Evolutionary conservation across 2,888 invertebrate species (phyloP), one percentile per base, ranked within the genome.

Genomic region (Lochmaea capreae): DNA sequence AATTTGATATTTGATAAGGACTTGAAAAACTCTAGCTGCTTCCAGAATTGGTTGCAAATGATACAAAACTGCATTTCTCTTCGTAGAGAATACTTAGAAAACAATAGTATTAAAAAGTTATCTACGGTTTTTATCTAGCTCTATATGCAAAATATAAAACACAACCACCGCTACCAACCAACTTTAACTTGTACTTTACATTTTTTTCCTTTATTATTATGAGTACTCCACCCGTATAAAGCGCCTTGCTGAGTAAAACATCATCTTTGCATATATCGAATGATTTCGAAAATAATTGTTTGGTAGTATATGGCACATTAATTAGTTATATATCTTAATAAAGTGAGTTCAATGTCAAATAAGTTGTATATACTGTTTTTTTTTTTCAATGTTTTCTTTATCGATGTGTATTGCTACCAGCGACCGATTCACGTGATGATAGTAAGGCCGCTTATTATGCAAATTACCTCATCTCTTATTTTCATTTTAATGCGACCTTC

Each of bases 311-410:
- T 54, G 16, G 18, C 10, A 10, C n/a, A 16, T 54, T 54, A 54
- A 54, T 54, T 54, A 54, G 18, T 54, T 54, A 46, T 46, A 54
- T 54, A 54, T 54, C 54, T 54, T 54, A 54, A 54, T 59, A 59
- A 59, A 33, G 33, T 59, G 33, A 59, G 59, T 59, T 59, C 59
- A 59, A 59, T 59, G 59, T 59, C 59, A 12, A 59, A n/a, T 33
- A 26, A 59, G 59, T 59, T 59, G 33, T 33, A 33, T 33, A 33
- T 33, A 16, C 33, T 33, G 33, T 33, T 8, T 12, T 6, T 11
- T 26, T 33, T 59, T 59, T 33, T 59, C 12, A 26, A 59, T n/a
- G 0, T 46, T 59, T 26, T 16, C 16, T 54, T 59, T 59, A 59
- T 59, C 59, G 26, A 59, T 54, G 26, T 59, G 59, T 59, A 16